These are phyloP conservation scores for Clivina fossor DNA, from an alignment of 2,888 invertebrate species.

Conservation along the genomic window DNA sequence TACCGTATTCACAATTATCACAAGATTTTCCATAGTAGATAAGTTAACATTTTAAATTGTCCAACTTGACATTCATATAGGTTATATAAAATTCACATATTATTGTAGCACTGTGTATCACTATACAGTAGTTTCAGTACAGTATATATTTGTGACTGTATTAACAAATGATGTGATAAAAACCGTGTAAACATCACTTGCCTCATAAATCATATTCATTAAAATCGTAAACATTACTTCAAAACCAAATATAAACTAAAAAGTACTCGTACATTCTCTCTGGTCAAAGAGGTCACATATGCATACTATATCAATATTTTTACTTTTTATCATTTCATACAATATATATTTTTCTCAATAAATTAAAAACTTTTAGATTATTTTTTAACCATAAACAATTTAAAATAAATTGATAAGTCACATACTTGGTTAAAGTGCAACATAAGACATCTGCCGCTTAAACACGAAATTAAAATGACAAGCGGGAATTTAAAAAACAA, in stretches of 20 bases:
- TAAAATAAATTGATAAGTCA: slow-evolving; percentile 20
- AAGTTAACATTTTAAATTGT: slow-evolving; percentile 5
- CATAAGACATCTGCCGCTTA: not conserved
- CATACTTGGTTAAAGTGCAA: slow-evolving; percentile 2
- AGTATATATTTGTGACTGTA: too few species aligned
- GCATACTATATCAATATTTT: not conserved
- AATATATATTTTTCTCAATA: too few species aligned
- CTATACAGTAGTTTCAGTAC: too few species aligned
- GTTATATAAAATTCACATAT: slow-evolving; percentile 2
- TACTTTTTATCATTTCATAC: too few species aligned
- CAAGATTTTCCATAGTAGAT: slow-evolving; percentile 35
- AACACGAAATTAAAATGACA: too few species aligned
- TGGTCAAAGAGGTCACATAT: not conserved
- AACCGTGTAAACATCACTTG: slow-evolving; percentile 14
- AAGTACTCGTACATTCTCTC: slow-evolving; percentile 1
- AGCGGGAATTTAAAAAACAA: not conserved
- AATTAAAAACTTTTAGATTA: too few species aligned
- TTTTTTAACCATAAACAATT: slow-evolving; percentile 13
- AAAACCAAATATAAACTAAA: slow-evolving; percentile 1
- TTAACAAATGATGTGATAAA: slow-evolving; percentile 19
- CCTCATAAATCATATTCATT: slow-evolving; percentile 7
- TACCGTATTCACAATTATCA: slow-evolving; percentile 34
- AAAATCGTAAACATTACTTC: slow-evolving; percentile 1
- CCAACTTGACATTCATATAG: slow-evolving; percentile 3
- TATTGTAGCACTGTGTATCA: not conserved